Conservation (phyloP, 2,888 invertebrate species). For the Drosophila multiciliata region DNA sequence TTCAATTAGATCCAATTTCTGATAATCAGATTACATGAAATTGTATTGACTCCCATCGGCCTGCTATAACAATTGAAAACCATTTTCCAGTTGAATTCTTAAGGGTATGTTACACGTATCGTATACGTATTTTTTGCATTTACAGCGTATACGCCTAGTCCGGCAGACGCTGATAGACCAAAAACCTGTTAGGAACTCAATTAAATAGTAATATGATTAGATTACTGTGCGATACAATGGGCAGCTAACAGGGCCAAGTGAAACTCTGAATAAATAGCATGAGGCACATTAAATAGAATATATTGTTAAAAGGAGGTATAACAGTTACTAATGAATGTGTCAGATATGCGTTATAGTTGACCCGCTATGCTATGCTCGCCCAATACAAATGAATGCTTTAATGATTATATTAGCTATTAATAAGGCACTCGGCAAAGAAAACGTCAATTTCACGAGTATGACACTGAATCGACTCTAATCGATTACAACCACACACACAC, state of each 20-base stretch:
- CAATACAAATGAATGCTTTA: slow-evolving; percentile 20
- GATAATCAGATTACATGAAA: not conserved
- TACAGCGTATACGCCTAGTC: slow-evolving; percentile 12
- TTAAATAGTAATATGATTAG: slow-evolving; percentile 14
- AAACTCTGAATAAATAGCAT: no score
- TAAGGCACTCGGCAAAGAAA: slow-evolving; percentile 6
- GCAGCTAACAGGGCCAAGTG: not conserved
- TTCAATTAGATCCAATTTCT: not conserved
- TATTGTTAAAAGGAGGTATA: not conserved
- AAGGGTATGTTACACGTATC: not conserved
- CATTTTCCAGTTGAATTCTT: not conserved
- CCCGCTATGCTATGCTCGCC: slow-evolving; percentile 19
- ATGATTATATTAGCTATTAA: slow-evolving; percentile 33
- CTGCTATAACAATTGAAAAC: not conserved
- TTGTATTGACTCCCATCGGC: not conserved
- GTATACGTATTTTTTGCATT: not conserved
- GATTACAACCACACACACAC: not conserved
- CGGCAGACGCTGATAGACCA: not conserved
- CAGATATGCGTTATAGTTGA: not conserved
- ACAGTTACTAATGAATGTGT: not conserved
- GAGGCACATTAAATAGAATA: not conserved
- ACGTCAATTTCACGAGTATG: slow-evolving; percentile 13
- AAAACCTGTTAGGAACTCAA: slow-evolving; percentile 17
- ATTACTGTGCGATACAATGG: not conserved
- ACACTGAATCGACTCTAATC: slow-evolving; percentile 5